Conservation (phyloP, 2,888 invertebrate species). For the Agapetus fuscipes region DNA sequence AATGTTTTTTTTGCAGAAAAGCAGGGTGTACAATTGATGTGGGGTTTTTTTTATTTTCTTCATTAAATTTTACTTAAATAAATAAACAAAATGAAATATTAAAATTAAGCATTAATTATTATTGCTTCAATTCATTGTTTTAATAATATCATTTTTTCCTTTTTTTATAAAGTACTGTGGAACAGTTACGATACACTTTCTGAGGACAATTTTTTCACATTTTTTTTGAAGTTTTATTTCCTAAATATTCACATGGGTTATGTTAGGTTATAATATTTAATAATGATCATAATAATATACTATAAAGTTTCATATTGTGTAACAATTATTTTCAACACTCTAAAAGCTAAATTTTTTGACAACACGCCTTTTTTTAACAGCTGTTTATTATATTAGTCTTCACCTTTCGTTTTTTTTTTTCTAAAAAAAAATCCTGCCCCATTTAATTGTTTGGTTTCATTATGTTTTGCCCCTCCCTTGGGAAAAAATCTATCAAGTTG, state of each 20-base stretch:
- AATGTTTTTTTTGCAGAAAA: too few species aligned
- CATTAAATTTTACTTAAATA: too few species aligned
- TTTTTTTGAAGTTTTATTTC: conserved; percentile 14
- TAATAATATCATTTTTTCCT: conserved; percentile 2
- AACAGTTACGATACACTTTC: conserved; percentile 19
- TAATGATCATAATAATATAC: conserved; percentile 19
- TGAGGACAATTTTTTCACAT: conserved; percentile 1
- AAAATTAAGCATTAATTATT: conserved; percentile 9
- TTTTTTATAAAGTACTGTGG: conserved; percentile 14
- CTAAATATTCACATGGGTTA: conserved; percentile 19
- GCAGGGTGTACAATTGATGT: too few species aligned
- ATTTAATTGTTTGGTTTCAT: too few species aligned
- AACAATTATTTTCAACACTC: conserved; percentile 22
- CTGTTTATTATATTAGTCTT: conserved; percentile 21
- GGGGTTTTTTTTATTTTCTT: too few species aligned
- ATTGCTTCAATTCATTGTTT: conserved; percentile 20
- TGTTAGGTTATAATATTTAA: conserved; percentile 16
- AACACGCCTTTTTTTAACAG: too few species aligned
- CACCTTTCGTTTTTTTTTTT: conserved; percentile 20
- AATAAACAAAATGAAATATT: conserved; percentile 1
- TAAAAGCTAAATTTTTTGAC: conserved; percentile 23
- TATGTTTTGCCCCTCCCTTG: too few species aligned
- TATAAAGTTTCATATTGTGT: conserved; percentile 20
- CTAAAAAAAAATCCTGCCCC: too few species aligned
- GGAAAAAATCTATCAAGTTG: too few species aligned